A percentile compares a stretch with the other conserved stretches of the same genome.
Conservation (phyloP, 92 coral and sea anemone genomes). For the Porites evermanni region DNA sequence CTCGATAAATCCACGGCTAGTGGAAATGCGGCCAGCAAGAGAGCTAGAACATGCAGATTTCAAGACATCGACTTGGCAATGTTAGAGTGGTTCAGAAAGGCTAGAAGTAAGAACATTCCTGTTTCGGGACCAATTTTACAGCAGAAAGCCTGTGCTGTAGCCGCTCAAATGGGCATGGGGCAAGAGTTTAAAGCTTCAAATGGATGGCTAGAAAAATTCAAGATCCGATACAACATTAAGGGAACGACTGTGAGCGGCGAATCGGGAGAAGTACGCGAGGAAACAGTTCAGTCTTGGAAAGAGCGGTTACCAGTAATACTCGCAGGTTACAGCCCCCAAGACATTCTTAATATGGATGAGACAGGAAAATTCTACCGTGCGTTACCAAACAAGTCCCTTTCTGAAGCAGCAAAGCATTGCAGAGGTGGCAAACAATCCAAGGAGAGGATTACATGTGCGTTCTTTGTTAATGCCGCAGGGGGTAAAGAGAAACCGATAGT, state of each 20-base stretch:
- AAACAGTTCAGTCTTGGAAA: no score
- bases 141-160: constrained; percentile 59
- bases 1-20: not conserved
- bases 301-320: no score
- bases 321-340: constrained; percentile 27
- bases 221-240: constrained; percentile 62
- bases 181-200: constrained; percentile 8
- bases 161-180: not conserved
- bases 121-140: constrained; percentile 53
- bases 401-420: constrained; percentile 56
- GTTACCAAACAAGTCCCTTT: constrained; percentile 60
- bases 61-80: constrained; percentile 32
- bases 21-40: constrained; percentile 3
- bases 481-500: constrained; percentile 47
- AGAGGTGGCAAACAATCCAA: constrained; percentile 58
- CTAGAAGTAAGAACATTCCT: constrained; percentile 56
- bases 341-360: constrained; percentile 53
- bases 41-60: constrained; percentile 7
- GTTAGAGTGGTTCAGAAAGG: constrained; percentile 56
- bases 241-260: constrained; percentile 62
- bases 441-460: constrained; percentile 46
- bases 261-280: constrained; percentile 63
- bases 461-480: constrained; percentile 55
- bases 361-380: constrained; percentile 53
- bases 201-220: constrained; percentile 64